phyloP scores from a whole-genome alignment of 2,797 vertebrate species.

The Rhinogobio ventralis region DNA sequence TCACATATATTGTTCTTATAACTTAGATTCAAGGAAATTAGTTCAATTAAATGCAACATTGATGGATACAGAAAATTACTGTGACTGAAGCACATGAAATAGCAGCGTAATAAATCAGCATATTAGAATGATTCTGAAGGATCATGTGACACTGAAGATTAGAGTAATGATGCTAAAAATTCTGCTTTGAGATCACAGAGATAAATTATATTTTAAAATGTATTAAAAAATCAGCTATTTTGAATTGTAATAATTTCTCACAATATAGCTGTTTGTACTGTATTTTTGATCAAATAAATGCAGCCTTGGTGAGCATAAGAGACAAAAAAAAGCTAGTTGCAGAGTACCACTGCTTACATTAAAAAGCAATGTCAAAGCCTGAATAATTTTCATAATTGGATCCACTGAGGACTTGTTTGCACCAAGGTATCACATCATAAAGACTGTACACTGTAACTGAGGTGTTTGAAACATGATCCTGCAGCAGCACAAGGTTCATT shows the following conservation, averaged over 20 bases:
- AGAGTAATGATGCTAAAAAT: neutral
- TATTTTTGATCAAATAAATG: neutral
- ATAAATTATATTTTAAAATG: neutral
- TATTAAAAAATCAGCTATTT: neutral
- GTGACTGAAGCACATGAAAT: neutral
- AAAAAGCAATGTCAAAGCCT: neutral
- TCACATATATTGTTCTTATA: constrained; percentile 57
- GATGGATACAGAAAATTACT: neutral
- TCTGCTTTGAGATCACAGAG: too few relatives aligned
- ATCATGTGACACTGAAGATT: neutral
- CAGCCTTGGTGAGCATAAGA: neutral
- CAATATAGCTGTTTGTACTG: neutral
- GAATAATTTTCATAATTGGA: neutral
- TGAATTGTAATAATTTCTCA: neutral
- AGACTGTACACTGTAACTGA: constrained; percentile 12
- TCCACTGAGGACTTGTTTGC: neutral
- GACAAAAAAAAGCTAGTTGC: neutral
- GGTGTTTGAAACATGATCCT: constrained; percentile 21
- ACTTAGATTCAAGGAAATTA: constrained; percentile 35
- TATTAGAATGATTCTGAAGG: neutral
- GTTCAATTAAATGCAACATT: constrained; percentile 28
- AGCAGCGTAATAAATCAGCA: neutral
- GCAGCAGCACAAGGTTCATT: neutral
- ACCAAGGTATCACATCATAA: constrained; percentile 25
- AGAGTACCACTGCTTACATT: neutral